phyloP scores from a whole-genome alignment of 2,888 invertebrate species.

The Chrysolina americana region DNA sequence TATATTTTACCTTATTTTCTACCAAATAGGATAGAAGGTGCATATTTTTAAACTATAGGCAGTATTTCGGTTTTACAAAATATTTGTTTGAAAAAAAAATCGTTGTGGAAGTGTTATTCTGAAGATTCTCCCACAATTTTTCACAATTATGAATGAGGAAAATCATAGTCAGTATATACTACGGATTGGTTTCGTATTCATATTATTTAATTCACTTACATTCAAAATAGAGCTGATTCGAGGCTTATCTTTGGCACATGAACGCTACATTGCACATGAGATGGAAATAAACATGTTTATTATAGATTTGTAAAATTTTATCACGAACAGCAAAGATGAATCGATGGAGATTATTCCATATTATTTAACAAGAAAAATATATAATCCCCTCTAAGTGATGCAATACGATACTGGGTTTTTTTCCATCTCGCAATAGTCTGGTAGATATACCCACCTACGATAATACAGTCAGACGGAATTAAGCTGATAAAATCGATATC shows the following conservation, averaged over 20 bases:
- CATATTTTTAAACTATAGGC: no score
- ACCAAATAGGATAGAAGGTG: no score
- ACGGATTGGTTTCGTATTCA: no score
- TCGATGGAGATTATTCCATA: conserved; percentile 1
- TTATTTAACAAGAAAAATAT: conserved; percentile 4
- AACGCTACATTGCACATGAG: neutral
- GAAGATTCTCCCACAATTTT: no score
- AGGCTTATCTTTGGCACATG: neutral
- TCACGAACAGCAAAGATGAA: neutral
- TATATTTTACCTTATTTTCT: no score
- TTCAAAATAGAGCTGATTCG: neutral
- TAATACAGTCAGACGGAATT: conserved; percentile 1
- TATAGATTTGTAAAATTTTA: neutral
- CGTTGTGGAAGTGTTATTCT: no score
- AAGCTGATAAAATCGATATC: conserved; percentile 11
- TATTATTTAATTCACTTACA: no score
- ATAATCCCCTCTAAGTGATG: conserved; percentile 6
- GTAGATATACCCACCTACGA: neutral
- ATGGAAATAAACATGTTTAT: neutral
- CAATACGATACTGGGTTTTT: neutral
- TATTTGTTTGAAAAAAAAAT: no score
- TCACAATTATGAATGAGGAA: no score
- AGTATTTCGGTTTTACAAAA: no score
- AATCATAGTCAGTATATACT: no score
- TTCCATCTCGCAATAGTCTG: neutral